Evolutionary conservation across 92 coral and sea anemone species (phyloP), one percentile per base, ranked within the genome.

Genomic region (Epizoanthus rinbou): DNA sequence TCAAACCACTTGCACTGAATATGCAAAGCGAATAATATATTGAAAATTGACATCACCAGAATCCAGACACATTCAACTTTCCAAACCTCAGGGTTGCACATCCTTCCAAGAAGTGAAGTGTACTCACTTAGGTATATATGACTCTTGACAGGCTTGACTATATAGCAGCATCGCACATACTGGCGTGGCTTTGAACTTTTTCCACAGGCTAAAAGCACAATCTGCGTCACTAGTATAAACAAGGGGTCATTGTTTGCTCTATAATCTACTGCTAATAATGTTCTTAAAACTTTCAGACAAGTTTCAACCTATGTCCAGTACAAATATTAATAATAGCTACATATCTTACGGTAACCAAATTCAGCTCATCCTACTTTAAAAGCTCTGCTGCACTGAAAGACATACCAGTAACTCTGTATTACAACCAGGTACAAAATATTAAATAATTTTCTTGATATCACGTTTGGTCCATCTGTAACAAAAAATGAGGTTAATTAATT

Each of bases 401-500:
- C 17, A 67, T 35, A 18, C 31, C 31, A 28, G 31, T 2, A 28
- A 15, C 18, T 67, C 33, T 67, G 39, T 43, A 25, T 43, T 28
- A 28, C 11, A 2, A 16, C 43, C 73, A 67, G 39, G 73, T 25
- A 28, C 43, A 67, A 33, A 28, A 67, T 67, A 16, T 67, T 43
- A 1, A 19, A 41, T 18, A 19, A 2, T 16, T 15, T 33, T 33
- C 17, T 14, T 15, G 73, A 67, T 67, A 14, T 67, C 50, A 67
- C 73, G 73, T 67, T 33, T 67, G 47, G 22, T 67, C 73, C 73
- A 67, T 67, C 73, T 67, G 73, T n/a, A 67, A 67, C 5, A 24
- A 67, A 33, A 67, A 25, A 3, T 6, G 3, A 19, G 8, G 8
- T 67, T 5, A 9, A 28, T 11, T 13, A 33, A 6, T 1, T n/a